Conservation (phyloP, 1,140 invertebrate species). For the Platorchestia sp. region DNA sequence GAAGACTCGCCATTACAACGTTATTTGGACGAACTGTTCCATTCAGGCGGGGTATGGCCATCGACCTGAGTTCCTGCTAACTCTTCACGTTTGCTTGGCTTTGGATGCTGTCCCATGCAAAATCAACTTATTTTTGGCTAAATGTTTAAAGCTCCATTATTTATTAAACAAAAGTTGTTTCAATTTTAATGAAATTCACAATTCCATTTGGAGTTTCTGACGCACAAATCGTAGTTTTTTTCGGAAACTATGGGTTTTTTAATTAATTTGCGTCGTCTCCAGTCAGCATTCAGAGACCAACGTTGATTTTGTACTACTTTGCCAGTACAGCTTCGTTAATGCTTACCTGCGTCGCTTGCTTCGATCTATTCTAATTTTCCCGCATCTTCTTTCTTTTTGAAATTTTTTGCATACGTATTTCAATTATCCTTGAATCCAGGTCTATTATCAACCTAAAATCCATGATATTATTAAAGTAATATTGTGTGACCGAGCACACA, state of each 20-base stretch:
- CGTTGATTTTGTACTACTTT: neutral
- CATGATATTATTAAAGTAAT: slow-evolving; percentile 18
- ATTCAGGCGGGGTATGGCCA: slow-evolving; percentile 30
- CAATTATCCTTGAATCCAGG: neutral
- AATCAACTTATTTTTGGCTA: neutral
- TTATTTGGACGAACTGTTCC: slow-evolving; percentile 22
- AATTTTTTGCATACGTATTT: neutral
- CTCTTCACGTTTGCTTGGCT: neutral
- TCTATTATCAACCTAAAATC: neutral
- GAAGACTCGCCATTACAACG: slow-evolving; percentile 21
- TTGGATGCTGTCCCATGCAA: neutral
- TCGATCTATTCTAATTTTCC: neutral
- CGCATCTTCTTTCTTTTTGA: too few species aligned
- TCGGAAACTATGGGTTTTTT: neutral
- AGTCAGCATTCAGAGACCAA: neutral
- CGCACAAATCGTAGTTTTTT: neutral
- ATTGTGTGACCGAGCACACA: neutral
- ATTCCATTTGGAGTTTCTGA: neutral
- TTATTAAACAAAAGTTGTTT: neutral
- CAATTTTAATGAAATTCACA: neutral
- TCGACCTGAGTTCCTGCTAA: neutral
- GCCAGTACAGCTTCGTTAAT: neutral
- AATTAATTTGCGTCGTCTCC: neutral
- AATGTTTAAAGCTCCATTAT: neutral
- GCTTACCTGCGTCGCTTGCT: neutral